phyloP scores from a whole-genome alignment of 1,140 invertebrate species.

The Zaprionus kolodkinae region DNA sequence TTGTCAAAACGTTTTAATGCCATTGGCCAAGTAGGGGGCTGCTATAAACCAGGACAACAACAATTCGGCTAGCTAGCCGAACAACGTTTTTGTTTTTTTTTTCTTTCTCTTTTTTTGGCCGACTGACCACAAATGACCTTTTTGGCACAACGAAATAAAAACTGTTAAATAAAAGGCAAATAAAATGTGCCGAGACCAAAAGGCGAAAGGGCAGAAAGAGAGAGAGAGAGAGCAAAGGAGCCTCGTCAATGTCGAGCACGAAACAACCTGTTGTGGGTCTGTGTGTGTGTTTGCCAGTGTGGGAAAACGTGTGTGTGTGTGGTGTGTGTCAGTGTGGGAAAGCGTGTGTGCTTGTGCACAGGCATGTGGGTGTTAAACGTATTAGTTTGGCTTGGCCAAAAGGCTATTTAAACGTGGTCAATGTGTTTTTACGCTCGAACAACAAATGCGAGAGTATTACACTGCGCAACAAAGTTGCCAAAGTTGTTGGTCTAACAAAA shows the following conservation, averaged over 20 bases:
- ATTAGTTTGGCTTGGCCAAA: slow-evolving; percentile 61
- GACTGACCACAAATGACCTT: slow-evolving; percentile 72
- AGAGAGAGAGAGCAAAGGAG: neutral
- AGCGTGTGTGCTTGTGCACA: slow-evolving; percentile 1
- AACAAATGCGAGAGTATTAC: slow-evolving; percentile 34
- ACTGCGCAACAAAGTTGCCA: slow-evolving; percentile 8
- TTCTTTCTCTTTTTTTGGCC: slow-evolving; percentile 25
- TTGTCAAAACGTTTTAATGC: slow-evolving; percentile 80
- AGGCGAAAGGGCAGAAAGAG: neutral
- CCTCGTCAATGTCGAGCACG: slow-evolving; percentile 53
- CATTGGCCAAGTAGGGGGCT: slow-evolving; percentile 30
- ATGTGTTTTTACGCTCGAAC: slow-evolving; percentile 74
- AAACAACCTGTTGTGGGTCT: slow-evolving; percentile 66
- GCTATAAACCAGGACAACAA: slow-evolving; percentile 59
- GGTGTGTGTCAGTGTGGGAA: neutral
- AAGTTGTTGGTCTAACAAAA: neutral
- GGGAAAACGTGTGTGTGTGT: slow-evolving; percentile 10
- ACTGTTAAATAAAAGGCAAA: slow-evolving; percentile 80
- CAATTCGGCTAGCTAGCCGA: slow-evolving; percentile 4
- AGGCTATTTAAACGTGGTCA: slow-evolving; percentile 77
- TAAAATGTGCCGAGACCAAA: slow-evolving; percentile 60
- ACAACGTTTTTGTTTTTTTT: neutral
- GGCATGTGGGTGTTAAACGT: slow-evolving; percentile 41
- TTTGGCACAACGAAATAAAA: slow-evolving; percentile 77
- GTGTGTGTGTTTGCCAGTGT: slow-evolving; percentile 7